phyloP scores from a whole-genome alignment of 2,888 invertebrate species.

The Dynastes maya region DNA sequence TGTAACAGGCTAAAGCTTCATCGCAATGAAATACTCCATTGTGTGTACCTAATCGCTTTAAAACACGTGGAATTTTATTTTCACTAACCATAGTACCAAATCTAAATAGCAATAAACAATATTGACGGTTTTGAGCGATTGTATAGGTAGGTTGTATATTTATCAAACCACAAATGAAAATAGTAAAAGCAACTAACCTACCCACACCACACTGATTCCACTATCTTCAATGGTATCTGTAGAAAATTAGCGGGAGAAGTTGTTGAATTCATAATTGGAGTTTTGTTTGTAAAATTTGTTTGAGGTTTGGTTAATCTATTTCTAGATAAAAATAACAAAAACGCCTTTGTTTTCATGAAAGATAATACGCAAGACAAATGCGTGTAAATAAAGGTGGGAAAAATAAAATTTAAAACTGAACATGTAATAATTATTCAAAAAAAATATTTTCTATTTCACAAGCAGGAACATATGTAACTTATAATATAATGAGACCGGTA shows the following conservation, averaged over 20 bases:
- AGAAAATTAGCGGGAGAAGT: conserved; percentile 42
- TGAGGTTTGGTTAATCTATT: not conserved
- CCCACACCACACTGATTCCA: conserved; percentile 57
- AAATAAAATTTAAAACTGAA: no score
- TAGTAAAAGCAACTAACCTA: conserved; percentile 44
- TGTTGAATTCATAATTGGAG: conserved; percentile 14
- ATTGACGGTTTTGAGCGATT: not conserved
- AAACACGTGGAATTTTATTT: conserved; percentile 62
- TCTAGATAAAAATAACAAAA: not conserved
- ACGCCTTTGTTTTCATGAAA: not conserved
- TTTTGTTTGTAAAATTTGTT: no score
- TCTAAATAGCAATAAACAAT: conserved; percentile 56
- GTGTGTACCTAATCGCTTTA: conserved; percentile 80
- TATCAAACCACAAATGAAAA: no score
- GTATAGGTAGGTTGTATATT: no score
- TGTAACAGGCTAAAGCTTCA: conserved; percentile 93
- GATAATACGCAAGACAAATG: no score
- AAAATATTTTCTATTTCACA: no score
- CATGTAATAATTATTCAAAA: no score
- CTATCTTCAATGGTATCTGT: conserved; percentile 33
- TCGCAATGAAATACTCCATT: conserved; percentile 94
- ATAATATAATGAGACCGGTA: no score
- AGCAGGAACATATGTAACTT: no score
- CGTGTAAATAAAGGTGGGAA: no score
- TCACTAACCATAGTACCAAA: conserved; percentile 67